phyloP scores from a whole-genome alignment of 2,888 invertebrate species.

The Sycophila texana region DNA sequence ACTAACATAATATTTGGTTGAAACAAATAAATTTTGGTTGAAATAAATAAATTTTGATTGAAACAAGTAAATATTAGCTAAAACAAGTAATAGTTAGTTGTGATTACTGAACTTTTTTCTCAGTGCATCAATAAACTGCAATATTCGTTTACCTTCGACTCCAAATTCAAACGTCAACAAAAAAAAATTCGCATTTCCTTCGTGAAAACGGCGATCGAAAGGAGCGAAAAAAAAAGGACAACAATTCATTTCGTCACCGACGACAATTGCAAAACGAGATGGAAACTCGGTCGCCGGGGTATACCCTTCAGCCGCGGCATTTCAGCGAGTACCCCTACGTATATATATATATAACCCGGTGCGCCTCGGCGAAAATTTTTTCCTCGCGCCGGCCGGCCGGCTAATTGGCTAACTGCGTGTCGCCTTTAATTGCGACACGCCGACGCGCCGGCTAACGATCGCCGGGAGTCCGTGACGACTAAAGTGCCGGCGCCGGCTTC shows the following conservation, averaged over 20 bases:
- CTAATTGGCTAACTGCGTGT: constrained; percentile 48
- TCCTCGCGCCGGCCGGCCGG: not conserved
- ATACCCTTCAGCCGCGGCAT: not conserved
- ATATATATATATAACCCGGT: not conserved
- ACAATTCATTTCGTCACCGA: too few species aligned
- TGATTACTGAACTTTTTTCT: too few species aligned
- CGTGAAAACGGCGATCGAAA: not conserved
- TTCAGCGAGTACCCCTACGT: not conserved
- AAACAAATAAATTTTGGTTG: too few species aligned
- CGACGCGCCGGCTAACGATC: constrained; percentile 21
- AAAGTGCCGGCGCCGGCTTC: too few species aligned
- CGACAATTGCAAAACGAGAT: too few species aligned
- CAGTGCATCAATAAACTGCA: too few species aligned
- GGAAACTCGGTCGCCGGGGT: too few species aligned
- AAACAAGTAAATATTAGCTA: too few species aligned
- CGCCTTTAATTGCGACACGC: constrained; percentile 48
- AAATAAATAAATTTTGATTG: too few species aligned
- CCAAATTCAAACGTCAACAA: not conserved
- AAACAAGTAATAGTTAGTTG: too few species aligned
- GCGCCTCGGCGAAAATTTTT: constrained; percentile 13
- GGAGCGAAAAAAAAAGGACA: not conserved
- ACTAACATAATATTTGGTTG: too few species aligned
- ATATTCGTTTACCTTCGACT: not conserved
- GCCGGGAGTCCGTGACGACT: not conserved
- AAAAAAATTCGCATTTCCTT: not conserved